These are phyloP conservation scores for Synergus japonicus DNA, from an alignment of 2,888 invertebrate species.

Conservation along the genomic window DNA sequence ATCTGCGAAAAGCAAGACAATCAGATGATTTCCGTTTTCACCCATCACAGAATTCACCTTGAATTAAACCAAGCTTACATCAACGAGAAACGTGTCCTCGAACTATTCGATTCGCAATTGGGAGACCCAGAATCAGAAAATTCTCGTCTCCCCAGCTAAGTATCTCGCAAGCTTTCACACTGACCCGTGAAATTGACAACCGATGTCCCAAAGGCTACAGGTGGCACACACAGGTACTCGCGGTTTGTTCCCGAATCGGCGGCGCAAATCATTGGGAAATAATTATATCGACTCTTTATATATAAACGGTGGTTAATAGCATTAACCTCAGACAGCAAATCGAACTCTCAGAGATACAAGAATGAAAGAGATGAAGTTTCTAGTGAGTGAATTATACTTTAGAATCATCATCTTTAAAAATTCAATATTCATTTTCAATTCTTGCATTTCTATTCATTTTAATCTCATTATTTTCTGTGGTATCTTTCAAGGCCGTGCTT, in stretches of 20 bases:
- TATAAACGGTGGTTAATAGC: conserved; percentile 51
- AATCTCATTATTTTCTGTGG: neutral
- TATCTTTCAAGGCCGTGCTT: conserved; percentile 12
- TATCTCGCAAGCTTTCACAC: conserved; percentile 16
- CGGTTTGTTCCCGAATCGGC: conserved; percentile 26
- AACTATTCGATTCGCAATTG: neutral
- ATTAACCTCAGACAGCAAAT: conserved; percentile 10
- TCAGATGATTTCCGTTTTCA: neutral
- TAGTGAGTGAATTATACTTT: conserved; percentile 1
- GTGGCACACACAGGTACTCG: conserved; percentile 18
- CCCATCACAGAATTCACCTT: neutral
- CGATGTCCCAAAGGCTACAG: conserved; percentile 18
- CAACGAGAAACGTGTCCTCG: neutral
- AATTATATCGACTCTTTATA: conserved; percentile 41
- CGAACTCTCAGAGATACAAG: conserved; percentile 10
- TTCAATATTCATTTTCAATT: neutral
- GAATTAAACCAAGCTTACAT: neutral
- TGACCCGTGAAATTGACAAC: conserved; percentile 31
- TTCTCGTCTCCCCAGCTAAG: neutral
- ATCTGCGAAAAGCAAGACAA: neutral
- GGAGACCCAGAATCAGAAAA: neutral
- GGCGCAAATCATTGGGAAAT: conserved; percentile 38
- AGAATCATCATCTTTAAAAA: too few species aligned
- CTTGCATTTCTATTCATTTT: neutral
- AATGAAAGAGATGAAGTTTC: conserved; percentile 3